These are phyloP conservation scores for zebrafish (Danio rerio) DNA, from an alignment of 2,113 vertebrate genomes.

Conservation along the genomic window DNA sequence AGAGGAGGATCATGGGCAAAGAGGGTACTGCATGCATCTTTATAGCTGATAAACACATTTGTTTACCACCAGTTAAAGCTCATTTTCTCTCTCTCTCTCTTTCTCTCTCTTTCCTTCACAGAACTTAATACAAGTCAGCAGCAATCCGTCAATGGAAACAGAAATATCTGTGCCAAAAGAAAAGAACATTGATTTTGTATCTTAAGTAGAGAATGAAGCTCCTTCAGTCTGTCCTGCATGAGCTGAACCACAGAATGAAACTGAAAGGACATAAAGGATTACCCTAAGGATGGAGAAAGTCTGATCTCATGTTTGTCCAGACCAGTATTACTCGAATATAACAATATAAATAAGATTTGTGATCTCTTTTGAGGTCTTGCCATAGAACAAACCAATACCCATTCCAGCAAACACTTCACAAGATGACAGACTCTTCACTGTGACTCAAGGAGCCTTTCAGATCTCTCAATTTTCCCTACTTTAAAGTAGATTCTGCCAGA, in stretches of 20 bases:
- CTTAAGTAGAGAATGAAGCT: slow-evolving; percentile 6
- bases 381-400: slow-evolving; percentile 33
- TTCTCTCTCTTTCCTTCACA: slow-evolving; percentile 28
- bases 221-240: slow-evolving; percentile 16
- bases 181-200: slow-evolving; percentile 16
- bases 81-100: neutral
- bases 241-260: slow-evolving; percentile 14
- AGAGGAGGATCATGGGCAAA: slow-evolving; percentile 90
- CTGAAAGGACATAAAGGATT: neutral
- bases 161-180: slow-evolving; percentile 39
- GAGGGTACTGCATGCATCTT: slow-evolving; percentile 70
- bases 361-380: slow-evolving; percentile 27
- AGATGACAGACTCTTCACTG: slow-evolving; percentile 30
- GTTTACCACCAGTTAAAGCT: neutral
- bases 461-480: neutral
- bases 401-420: neutral
- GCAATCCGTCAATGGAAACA: slow-evolving; percentile 15
- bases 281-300: neutral
- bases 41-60: neutral
- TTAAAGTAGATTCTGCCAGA: slow-evolving; percentile 29
- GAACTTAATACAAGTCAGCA: slow-evolving; percentile 35
- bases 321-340: neutral
- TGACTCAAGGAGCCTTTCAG: slow-evolving; percentile 32
- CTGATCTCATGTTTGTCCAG: neutral
- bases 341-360: neutral